A percentile compares a stretch with the other conserved stretches of the same genome.
These are phyloP conservation scores for Sussaba pulchella DNA, from an alignment of 2,888 invertebrate genomes.

Conservation along the genomic window DNA sequence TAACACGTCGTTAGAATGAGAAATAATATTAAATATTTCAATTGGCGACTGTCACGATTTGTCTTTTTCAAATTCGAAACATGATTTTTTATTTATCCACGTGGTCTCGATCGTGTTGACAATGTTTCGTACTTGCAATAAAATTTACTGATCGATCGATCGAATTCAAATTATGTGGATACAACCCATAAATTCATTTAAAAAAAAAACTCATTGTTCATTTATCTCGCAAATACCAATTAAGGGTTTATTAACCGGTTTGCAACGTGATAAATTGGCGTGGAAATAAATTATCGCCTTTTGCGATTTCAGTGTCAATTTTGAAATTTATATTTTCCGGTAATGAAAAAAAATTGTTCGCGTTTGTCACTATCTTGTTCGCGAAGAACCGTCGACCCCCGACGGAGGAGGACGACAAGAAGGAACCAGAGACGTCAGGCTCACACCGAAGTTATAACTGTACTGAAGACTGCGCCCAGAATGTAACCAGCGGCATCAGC, in stretches of 20 bases:
- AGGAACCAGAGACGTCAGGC: conserved; percentile 72
- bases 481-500: conserved; percentile 53
- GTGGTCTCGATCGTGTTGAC: too few relatives aligned
- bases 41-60: too few relatives aligned
- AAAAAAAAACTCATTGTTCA: neutral
- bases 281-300: neutral
- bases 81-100: too few relatives aligned
- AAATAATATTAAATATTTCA: too few relatives aligned
- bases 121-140: too few relatives aligned
- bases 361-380: conserved; percentile 19
- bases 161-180: too few relatives aligned
- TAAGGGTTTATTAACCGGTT: too few relatives aligned
- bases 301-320: neutral
- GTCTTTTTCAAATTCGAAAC: too few relatives aligned
- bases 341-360: neutral
- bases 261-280: neutral
- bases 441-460: conserved; percentile 79
- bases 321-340: too few relatives aligned
- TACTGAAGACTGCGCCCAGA: conserved; percentile 75
- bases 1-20: too few relatives aligned
- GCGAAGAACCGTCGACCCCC: conserved; percentile 40
- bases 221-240: neutral
- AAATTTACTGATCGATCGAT: too few relatives aligned
- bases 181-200: too few relatives aligned
- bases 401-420: conserved; percentile 38